Percentiles rank a stretch among this genome's conserved stretches.
Conservation (phyloP, 2,797 vertebrate genomes). For the Neostethus bicornis region DNA sequence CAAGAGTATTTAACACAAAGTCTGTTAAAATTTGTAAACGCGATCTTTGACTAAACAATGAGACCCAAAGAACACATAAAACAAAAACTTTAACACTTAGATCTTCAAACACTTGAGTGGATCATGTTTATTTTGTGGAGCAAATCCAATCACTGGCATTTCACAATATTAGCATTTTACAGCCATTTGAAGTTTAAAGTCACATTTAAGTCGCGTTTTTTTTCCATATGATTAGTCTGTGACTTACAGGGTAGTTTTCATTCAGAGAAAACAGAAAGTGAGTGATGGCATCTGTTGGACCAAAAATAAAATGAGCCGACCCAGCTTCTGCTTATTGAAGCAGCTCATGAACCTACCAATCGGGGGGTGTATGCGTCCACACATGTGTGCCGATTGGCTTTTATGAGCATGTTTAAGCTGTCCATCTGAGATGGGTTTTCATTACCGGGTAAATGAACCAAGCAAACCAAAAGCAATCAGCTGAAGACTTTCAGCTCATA, state of each 20-base stretch:
- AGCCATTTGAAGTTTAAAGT: conserved; percentile 23
- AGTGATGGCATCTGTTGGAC: conserved; percentile 48
- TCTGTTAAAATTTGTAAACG: too few relatives aligned
- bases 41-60: too few relatives aligned
- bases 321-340: conserved; percentile 51
- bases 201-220: conserved; percentile 9
- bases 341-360: conserved; percentile 67
- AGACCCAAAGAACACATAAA: too few relatives aligned
- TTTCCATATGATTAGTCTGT: conserved; percentile 1
- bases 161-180: conserved; percentile 3
- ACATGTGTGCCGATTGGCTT: conserved; percentile 41
- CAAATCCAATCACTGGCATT: too few relatives aligned
- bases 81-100: neutral
- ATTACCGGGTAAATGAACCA: conserved; percentile 71
- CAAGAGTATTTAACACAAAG: too few relatives aligned
- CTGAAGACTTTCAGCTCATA: conserved; percentile 38
- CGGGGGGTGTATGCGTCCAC: conserved; percentile 25
- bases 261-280: conserved; percentile 9
- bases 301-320: conserved; percentile 50
- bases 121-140: neutral
- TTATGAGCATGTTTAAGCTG: conserved; percentile 70
- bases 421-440: conserved; percentile 60
- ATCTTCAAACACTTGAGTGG: neutral
- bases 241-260: conserved; percentile 2
- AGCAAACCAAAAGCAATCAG: conserved; percentile 68